A percentile compares a stretch with the other conserved stretches of the same genome.
phyloP scores from a whole-genome alignment of 2,888 invertebrate species.

The Diadromus collaris region DNA sequence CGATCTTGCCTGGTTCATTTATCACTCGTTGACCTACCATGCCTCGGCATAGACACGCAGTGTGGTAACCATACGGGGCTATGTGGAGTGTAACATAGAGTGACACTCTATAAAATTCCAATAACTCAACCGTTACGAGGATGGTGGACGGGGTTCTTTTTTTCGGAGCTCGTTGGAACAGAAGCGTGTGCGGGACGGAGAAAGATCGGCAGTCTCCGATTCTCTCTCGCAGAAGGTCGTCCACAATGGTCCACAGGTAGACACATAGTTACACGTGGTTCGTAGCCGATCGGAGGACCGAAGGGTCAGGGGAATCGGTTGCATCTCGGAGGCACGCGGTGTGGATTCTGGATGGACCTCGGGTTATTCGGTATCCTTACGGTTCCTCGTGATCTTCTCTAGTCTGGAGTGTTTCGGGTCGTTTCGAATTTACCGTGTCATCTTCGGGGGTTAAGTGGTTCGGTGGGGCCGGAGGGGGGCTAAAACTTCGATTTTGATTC shows the following conservation, averaged over 20 bases:
- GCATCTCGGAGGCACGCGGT: slow-evolving; percentile 4
- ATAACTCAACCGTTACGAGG: slow-evolving; percentile 71
- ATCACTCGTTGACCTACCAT: slow-evolving; percentile 46
- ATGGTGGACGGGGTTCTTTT: slow-evolving; percentile 34
- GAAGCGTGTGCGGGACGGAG: slow-evolving; percentile 56
- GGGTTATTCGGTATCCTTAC: slow-evolving; percentile 24
- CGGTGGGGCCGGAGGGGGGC: slow-evolving; percentile 30
- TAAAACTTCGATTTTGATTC: slow-evolving; percentile 23
- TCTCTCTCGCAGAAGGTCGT: slow-evolving; percentile 53
- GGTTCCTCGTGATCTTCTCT: slow-evolving; percentile 35
- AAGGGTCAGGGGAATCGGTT: slow-evolving; percentile 10
- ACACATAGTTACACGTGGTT: slow-evolving; percentile 50
- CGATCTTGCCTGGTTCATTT: slow-evolving; percentile 44
- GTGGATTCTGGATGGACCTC: slow-evolving; percentile 9
- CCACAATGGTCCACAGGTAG: slow-evolving; percentile 66
- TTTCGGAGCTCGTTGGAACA: slow-evolving; percentile 48
- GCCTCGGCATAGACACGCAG: background rate
- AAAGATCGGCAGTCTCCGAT: slow-evolving; percentile 45
- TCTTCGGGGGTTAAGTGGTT: slow-evolving; percentile 74
- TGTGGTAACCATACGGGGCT: slow-evolving; percentile 7
- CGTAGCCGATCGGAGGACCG: slow-evolving; percentile 18
- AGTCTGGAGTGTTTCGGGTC: slow-evolving; percentile 63
- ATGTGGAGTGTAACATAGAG: slow-evolving; percentile 40
- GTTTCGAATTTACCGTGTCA: slow-evolving; percentile 67
- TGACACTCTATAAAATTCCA: slow-evolving; percentile 70